These are phyloP conservation scores for Agrilus mali DNA, from an alignment of 2,888 invertebrate species.

Conservation along the genomic window DNA sequence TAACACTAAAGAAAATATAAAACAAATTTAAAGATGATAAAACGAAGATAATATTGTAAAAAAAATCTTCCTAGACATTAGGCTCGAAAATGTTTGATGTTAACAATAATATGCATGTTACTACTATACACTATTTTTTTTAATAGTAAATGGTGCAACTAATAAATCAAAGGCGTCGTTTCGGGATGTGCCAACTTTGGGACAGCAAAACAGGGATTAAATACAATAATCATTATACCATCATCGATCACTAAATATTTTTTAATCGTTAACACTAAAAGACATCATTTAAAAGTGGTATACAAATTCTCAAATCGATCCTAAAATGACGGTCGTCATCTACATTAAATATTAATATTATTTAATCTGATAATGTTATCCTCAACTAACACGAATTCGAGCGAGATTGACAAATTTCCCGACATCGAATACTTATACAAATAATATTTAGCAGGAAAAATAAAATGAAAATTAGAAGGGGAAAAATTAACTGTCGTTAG, in stretches of 20 bases:
- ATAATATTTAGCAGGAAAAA: conserved; percentile 1
- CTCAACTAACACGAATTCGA: conserved; percentile 7
- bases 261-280: conserved; percentile 9
- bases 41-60: too few species aligned
- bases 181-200: conserved; percentile 3
- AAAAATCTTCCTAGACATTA: too few species aligned
- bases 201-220: conserved; percentile 14
- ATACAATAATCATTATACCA: conserved; percentile 5
- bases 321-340: conserved; percentile 17
- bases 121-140: too few species aligned
- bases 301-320: conserved; percentile 13
- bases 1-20: too few species aligned
- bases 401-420: neutral
- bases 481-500: conserved; percentile 3
- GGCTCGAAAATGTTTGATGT: too few species aligned
- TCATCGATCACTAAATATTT: conserved; percentile 5
- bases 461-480: conserved; percentile 1
- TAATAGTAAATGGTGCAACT: too few species aligned
- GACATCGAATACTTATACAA: conserved; percentile 2
- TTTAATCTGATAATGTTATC: conserved; percentile 9
- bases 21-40: too few species aligned
- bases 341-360: conserved; percentile 17
- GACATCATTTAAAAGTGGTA: conserved; percentile 11
- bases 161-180: too few species aligned
- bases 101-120: too few species aligned